A percentile compares a stretch with the other conserved stretches of the same genome.
phyloP scores from a whole-genome alignment of 2,797 vertebrate species.

The Menidia menidia region DNA sequence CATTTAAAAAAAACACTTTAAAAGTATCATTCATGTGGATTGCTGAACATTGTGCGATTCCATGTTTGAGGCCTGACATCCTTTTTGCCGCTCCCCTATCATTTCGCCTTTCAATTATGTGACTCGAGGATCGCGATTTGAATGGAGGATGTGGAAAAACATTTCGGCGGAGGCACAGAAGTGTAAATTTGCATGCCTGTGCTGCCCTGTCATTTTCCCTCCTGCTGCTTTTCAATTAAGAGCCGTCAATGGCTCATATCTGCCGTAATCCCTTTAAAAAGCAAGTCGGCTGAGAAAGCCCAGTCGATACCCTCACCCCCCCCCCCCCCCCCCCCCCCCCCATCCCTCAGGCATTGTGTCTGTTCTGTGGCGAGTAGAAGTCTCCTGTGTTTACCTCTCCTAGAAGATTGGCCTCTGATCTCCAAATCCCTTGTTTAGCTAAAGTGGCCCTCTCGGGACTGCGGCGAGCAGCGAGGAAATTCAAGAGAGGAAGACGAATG shows the following conservation, averaged over 20 bases:
- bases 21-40: neutral
- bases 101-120: constrained; percentile 47
- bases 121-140: constrained; percentile 35
- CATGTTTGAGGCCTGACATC: constrained; percentile 10
- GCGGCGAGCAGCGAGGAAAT: constrained; percentile 39
- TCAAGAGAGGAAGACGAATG: constrained; percentile 19
- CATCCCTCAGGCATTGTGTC: constrained; percentile 9
- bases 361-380: constrained; percentile 48
- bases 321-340: neutral
- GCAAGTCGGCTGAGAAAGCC: constrained; percentile 34
- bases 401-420: constrained; percentile 71
- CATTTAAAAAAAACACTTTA: neutral
- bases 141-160: constrained; percentile 39
- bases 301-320: constrained; percentile 40
- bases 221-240: constrained; percentile 74
- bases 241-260: constrained; percentile 65
- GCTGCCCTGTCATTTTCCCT: constrained; percentile 35
- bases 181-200: constrained; percentile 41
- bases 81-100: constrained; percentile 23
- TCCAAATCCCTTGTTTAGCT: constrained; percentile 76
- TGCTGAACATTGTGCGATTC: constrained; percentile 8
- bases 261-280: constrained; percentile 50
- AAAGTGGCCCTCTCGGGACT: constrained; percentile 77
- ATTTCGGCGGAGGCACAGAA: constrained; percentile 29
- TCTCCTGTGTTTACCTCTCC: constrained; percentile 69